Evolutionary conservation across 2,797 vertebrate genomes (phyloP).

Genomic region (Myoxocephalus aenaeus): DNA sequence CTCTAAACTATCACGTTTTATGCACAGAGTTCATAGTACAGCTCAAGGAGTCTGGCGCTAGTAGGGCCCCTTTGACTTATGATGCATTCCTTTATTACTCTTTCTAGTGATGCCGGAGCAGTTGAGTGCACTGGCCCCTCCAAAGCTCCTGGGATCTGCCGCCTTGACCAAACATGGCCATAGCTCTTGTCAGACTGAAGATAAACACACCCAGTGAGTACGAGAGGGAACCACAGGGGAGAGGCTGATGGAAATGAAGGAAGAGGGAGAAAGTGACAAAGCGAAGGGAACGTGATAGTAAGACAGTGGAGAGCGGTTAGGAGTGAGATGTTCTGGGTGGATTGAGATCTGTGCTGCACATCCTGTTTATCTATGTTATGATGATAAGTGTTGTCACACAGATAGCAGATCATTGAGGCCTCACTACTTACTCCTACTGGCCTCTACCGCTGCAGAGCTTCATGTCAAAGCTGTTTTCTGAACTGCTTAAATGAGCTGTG

Average conservation of each 20-base stretch:
- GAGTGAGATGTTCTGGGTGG: constrained; percentile 11
- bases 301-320: constrained; percentile 9
- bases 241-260: constrained; percentile 52
- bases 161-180: constrained; percentile 87
- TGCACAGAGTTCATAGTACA: constrained; percentile 21
- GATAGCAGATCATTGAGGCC: constrained; percentile 25
- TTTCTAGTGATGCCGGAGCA: constrained; percentile 75
- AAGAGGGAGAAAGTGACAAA: constrained; percentile 52
- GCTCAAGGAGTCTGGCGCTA: constrained; percentile 64
- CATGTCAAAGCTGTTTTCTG: constrained; percentile 53
- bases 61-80: constrained; percentile 63
- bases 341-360: neutral
- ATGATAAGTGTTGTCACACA: constrained; percentile 26
- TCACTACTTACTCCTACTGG: constrained; percentile 27
- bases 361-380: constrained; percentile 21
- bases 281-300: constrained; percentile 46
- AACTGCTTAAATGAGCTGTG: constrained; percentile 62
- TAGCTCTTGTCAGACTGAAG: constrained; percentile 78
- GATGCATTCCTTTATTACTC: constrained; percentile 78
- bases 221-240: constrained; percentile 45
- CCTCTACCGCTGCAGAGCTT: constrained; percentile 28
- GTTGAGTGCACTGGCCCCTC: constrained; percentile 67
- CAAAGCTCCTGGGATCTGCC: constrained; percentile 76
- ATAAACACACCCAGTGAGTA: constrained; percentile 77
- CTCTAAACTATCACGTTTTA: neutral